Evolutionary conservation across 2,797 vertebrate species (phyloP), one percentile per base, ranked within the genome.

Genomic region (Sphaeramia orbicularis): DNA sequence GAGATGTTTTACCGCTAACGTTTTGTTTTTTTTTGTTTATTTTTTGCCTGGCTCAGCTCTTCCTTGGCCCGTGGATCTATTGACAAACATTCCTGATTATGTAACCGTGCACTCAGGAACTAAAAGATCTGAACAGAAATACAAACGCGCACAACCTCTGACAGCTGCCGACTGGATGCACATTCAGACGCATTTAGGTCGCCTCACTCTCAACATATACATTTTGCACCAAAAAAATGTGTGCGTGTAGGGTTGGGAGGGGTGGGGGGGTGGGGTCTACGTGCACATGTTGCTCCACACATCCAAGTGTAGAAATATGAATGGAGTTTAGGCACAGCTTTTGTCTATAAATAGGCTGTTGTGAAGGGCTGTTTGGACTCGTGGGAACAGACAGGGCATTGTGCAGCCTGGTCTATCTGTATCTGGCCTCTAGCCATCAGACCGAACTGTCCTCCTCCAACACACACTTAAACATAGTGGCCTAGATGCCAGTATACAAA

Each of bases 301-400:
- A 30, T 51, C 58, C 70, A 77, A 64, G 50, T 44, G 70, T 48
- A 66, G 77, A 79, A 81, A 77, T 52, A 78, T 89, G 86, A 90
- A 90, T 90, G 88, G 74, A 71, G 78, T 77, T 74, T 47, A 55
- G 35, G 18, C 47, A 16, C 57, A 44, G 72, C 6, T 10, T 47
- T 58, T 35, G 63, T 71, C 84, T 90, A 87, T 89, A 84, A 91
- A 90, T 90, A 89, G 81, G 65, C 16, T 81, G 81, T 65, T 81
- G 71, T 80, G 71, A 76, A 67, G 56, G 71, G 40, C 61, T 62
- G 76, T 74, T 81, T 71, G 86, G 65, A 75, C 61, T 76, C 2
- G 65, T 85, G 79, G 81, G 84, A 89, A 90, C 85, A 91, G 87
- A 91, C 65, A 36, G 70, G 66, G 68, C 79, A 75, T 86, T 92